Evolutionary conservation across 2,797 vertebrate genomes (phyloP).

Genomic region (Sylvia borin): DNA sequence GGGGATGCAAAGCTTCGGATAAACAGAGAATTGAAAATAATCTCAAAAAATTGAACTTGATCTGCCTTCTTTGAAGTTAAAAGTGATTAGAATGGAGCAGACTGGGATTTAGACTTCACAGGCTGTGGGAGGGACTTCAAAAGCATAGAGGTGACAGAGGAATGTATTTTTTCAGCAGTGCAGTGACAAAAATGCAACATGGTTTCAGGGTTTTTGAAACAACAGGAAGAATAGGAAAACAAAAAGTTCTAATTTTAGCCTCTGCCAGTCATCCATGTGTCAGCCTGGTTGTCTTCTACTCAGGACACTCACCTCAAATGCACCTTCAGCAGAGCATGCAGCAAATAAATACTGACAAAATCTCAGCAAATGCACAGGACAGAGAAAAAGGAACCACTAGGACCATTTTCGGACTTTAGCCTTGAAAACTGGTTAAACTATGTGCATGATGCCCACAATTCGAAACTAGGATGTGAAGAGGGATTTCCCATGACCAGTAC

Average conservation of each 20-base stretch:
- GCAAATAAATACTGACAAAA: neutral
- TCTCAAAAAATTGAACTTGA: neutral
- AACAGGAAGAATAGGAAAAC: neutral
- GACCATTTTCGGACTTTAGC: neutral
- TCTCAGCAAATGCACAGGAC: neutral
- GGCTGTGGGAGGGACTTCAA: conserved; percentile 24
- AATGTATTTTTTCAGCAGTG: neutral
- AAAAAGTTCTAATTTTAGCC: conserved; percentile 23
- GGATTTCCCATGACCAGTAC: neutral
- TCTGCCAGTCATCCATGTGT: neutral
- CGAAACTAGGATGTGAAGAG: neutral
- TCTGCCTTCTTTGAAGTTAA: conserved; percentile 24
- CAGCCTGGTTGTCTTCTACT: neutral
- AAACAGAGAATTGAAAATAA: neutral
- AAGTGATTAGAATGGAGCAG: neutral
- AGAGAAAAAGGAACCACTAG: neutral
- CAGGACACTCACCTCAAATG: neutral
- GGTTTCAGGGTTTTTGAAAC: neutral
- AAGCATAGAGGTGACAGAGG: conserved; percentile 16
- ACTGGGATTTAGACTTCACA: neutral
- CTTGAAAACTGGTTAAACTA: neutral
- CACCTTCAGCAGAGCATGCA: neutral
- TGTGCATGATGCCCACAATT: neutral
- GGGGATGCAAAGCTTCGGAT: neutral
- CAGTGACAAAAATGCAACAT: conserved; percentile 17